These are phyloP conservation scores for Drosophila kambysellisi DNA, from an alignment of 2,888 invertebrate species.

Conservation along the genomic window DNA sequence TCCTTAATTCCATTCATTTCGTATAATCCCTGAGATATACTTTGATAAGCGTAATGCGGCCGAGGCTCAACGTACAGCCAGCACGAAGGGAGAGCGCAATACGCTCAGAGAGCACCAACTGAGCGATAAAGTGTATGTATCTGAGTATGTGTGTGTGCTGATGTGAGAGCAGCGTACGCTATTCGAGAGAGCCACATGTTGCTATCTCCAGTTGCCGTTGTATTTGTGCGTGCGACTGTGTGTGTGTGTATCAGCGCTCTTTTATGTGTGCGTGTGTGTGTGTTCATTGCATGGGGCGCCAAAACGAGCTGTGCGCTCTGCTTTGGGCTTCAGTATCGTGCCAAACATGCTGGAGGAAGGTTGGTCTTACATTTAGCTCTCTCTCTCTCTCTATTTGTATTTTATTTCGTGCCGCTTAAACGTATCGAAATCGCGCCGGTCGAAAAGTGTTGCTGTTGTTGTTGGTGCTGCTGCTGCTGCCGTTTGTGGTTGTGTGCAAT, in stretches of 20 bases:
- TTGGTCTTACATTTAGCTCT: slow-evolving; percentile 68
- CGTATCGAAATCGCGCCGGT: slow-evolving; percentile 47
- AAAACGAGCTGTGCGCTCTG: slow-evolving; percentile 59
- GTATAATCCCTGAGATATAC: slow-evolving; percentile 85
- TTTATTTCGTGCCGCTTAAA: slow-evolving; percentile 20
- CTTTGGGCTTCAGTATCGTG: slow-evolving; percentile 72
- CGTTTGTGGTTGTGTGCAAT: slow-evolving; percentile 66
- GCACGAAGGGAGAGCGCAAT: slow-evolving; percentile 24
- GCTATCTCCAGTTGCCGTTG: slow-evolving; percentile 59
- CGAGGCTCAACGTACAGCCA: slow-evolving; percentile 52
- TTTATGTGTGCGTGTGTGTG: slow-evolving; percentile 35
- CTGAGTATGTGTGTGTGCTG: slow-evolving; percentile 10
- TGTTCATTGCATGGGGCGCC: slow-evolving; percentile 71
- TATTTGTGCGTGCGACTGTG: slow-evolving; percentile 24
- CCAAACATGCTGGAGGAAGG: slow-evolving; percentile 83
- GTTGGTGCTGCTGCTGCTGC: slow-evolving; percentile 8
- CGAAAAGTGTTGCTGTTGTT: slow-evolving; percentile 23
- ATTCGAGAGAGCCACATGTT: slow-evolving; percentile 78
- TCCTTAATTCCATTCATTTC: slow-evolving; percentile 85
- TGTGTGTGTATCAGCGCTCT: slow-evolving; percentile 35
- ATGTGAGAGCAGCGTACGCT: slow-evolving; percentile 43
- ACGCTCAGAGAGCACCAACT: slow-evolving; percentile 23
- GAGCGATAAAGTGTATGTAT: slow-evolving; percentile 7
- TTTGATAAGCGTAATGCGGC: slow-evolving; percentile 81
- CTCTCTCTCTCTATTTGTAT: slow-evolving; percentile 20